These are phyloP conservation scores for Chaitophorus viminalis DNA, from an alignment of 2,888 invertebrate species.

Conservation along the genomic window DNA sequence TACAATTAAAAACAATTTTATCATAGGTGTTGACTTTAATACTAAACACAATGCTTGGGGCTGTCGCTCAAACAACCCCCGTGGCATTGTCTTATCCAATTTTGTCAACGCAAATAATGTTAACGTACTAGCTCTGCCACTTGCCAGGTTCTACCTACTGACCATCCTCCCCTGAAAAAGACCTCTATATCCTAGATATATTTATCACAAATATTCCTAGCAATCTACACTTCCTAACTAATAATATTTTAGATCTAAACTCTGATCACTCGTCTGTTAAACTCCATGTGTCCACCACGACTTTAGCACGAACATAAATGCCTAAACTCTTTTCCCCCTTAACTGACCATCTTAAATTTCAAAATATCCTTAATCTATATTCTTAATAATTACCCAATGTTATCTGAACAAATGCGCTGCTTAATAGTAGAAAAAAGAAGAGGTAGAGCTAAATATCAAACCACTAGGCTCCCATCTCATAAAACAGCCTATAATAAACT, in stretches of 20 bases:
- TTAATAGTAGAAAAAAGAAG: no score
- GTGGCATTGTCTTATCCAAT: background rate
- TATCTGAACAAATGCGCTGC: no score
- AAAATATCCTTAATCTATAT: background rate
- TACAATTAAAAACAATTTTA: background rate
- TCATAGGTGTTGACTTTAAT: background rate
- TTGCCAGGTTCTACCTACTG: background rate
- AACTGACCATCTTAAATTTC: background rate
- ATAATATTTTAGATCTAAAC: background rate
- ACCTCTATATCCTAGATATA: background rate
- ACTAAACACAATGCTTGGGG: background rate
- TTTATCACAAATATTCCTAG: background rate
- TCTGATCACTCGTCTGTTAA: slow-evolving; percentile 7
- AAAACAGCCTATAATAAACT: no score
- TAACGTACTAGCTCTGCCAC: background rate
- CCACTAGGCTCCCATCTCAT: no score
- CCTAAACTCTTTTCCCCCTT: background rate
- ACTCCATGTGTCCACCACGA: background rate
- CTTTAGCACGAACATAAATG: background rate
- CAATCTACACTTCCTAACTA: background rate
- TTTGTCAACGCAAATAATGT: background rate
- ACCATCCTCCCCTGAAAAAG: background rate
- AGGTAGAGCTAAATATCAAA: no score
- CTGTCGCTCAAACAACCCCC: slow-evolving; percentile 4
- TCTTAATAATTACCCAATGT: no score